Evolutionary conservation across 2,888 invertebrate species (phyloP).

Genomic region (Antheraea assamensis): DNA sequence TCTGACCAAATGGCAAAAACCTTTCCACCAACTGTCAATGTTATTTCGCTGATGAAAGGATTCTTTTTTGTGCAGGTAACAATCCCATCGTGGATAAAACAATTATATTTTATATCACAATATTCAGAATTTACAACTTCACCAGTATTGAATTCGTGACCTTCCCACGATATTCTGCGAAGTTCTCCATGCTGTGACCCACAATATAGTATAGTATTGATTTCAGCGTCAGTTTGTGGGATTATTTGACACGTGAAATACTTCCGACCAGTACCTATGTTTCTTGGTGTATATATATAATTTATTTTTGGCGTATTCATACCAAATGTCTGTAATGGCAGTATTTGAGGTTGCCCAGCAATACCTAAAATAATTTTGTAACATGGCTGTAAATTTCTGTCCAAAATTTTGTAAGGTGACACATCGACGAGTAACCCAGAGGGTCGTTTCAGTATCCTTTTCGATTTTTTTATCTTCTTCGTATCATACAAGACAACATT

Average conservation of each 20-base stretch:
- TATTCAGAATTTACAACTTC: constrained; percentile 84
- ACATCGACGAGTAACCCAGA: constrained; percentile 81
- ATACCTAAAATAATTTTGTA: constrained; percentile 80
- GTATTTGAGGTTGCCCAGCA: constrained; percentile 65
- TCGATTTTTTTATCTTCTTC: constrained; percentile 68
- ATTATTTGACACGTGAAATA: constrained; percentile 64
- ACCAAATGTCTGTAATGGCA: constrained; percentile 70
- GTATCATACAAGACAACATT: constrained; percentile 57
- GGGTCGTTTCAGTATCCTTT: constrained; percentile 78
- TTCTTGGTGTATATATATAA: constrained; percentile 57
- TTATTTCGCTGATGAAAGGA: constrained; percentile 82
- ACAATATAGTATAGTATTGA: constrained; percentile 58
- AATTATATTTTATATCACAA: constrained; percentile 65
- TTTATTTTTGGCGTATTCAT: constrained; percentile 58
- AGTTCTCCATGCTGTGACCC: constrained; percentile 74
- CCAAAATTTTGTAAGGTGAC: constrained; percentile 83
- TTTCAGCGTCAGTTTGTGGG: constrained; percentile 54
- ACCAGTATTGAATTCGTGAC: constrained; percentile 85
- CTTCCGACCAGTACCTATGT: constrained; percentile 62
- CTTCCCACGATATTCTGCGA: constrained; percentile 83
- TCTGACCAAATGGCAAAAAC: constrained; percentile 89
- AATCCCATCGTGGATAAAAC: constrained; percentile 87
- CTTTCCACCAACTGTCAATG: constrained; percentile 88
- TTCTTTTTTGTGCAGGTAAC: constrained; percentile 83
- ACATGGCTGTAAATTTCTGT: constrained; percentile 84